Conservation (phyloP, 2,888 invertebrate genomes). For the Zelleria hepariella region DNA sequence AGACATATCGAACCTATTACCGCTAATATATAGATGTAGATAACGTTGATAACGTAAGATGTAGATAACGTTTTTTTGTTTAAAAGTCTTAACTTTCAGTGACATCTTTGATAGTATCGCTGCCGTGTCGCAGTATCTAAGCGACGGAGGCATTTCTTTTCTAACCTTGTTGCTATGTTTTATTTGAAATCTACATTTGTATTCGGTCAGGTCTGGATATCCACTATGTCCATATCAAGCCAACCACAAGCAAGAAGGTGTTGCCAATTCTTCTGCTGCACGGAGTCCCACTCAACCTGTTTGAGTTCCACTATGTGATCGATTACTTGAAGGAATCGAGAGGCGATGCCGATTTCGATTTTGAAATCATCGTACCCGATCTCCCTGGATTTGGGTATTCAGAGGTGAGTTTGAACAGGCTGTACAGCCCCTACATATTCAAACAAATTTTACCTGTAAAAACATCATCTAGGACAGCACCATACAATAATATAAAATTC, state of each 20-base stretch:
- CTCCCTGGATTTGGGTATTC: constrained; percentile 28
- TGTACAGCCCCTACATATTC: constrained; percentile 17
- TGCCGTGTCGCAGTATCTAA: too few relatives aligned
- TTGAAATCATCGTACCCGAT: constrained; percentile 62
- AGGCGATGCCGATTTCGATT: constrained; percentile 43
- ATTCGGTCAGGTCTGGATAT: constrained; percentile 75
- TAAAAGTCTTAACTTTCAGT: too few relatives aligned
- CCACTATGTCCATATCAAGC: constrained; percentile 82
- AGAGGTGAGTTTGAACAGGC: constrained; percentile 32
- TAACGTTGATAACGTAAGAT: too few relatives aligned
- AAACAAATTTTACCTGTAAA: background rate
- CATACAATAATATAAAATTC: too few relatives aligned
- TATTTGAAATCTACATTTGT: too few relatives aligned
- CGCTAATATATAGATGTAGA: too few relatives aligned
- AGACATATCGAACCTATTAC: too few relatives aligned
- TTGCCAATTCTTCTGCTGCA: constrained; percentile 22
- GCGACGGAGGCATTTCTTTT: too few relatives aligned
- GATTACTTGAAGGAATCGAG: background rate
- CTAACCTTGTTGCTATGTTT: too few relatives aligned
- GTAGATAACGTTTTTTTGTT: too few relatives aligned
- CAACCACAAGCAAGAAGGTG: constrained; percentile 23
- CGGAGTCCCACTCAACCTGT: constrained; percentile 49
- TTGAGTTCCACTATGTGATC: background rate
- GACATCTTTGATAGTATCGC: too few relatives aligned
- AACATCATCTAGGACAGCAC: too few relatives aligned